phyloP scores from a whole-genome alignment of 2,113 vertebrate species.

The Alces alces region DNA sequence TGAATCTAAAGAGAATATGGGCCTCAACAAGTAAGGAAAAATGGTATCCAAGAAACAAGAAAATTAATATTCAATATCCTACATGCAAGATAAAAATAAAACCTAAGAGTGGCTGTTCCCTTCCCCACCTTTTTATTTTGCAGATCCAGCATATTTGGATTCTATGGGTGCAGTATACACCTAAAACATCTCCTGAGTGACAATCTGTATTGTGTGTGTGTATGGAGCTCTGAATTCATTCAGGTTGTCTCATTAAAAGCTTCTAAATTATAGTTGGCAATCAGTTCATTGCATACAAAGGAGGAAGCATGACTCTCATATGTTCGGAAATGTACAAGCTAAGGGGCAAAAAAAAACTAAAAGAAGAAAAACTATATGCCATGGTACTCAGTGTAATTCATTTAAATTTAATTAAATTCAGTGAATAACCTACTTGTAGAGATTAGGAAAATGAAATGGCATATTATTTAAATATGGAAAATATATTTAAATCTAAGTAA shows the following conservation, averaged over 20 bases:
- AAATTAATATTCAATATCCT: not conserved
- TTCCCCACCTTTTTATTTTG: not conserved
- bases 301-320: not conserved
- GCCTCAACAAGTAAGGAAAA: not conserved
- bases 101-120: not conserved
- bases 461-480: not conserved
- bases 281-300: not conserved
- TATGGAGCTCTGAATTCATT: constrained; percentile 35
- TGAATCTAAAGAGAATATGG: not conserved
- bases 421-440: not conserved
- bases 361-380: not conserved
- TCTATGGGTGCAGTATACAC: not conserved
- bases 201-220: not conserved
- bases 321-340: constrained; percentile 6
- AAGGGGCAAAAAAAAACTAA: not conserved
- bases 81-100: not conserved
- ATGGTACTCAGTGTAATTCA: not conserved
- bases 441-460: not conserved
- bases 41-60: not conserved
- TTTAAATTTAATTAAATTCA: not conserved
- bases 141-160: not conserved
- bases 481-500: not conserved
- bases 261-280: constrained; percentile 46
- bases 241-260: constrained; percentile 59
- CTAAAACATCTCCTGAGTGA: constrained; percentile 27